These are phyloP conservation scores for Nineta flava DNA, from an alignment of 2,888 invertebrate genomes.

Conservation along the genomic window DNA sequence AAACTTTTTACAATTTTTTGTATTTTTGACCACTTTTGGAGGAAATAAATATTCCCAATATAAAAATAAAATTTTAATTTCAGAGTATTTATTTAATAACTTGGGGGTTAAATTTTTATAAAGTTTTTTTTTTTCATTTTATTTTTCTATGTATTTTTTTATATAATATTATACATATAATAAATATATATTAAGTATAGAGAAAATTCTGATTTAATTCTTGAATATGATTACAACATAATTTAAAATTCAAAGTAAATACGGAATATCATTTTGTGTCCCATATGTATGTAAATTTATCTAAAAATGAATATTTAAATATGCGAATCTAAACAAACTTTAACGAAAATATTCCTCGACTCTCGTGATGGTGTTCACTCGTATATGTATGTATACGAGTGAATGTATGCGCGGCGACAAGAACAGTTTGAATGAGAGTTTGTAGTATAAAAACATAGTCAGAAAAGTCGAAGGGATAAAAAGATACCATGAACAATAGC, in stretches of 20 bases:
- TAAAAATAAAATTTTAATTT: too few relatives aligned
- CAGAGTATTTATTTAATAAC: too few relatives aligned
- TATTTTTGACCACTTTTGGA: too few relatives aligned
- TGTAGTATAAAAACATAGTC: slow-evolving; percentile 24
- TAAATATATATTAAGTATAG: neutral
- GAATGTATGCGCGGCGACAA: slow-evolving; percentile 6
- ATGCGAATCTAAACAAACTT: slow-evolving; percentile 29
- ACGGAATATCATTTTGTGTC: slow-evolving; percentile 28
- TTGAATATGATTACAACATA: slow-evolving; percentile 30
- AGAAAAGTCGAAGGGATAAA: slow-evolving; percentile 19
- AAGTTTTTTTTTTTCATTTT: neutral
- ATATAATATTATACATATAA: neutral
- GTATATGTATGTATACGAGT: too few relatives aligned
- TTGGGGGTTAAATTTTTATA: neutral
- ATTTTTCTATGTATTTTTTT: neutral
- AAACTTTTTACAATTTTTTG: too few relatives aligned
- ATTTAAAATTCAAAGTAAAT: slow-evolving; percentile 32
- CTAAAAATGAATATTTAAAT: slow-evolving; percentile 31
- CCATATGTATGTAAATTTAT: slow-evolving; percentile 31
- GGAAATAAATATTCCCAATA: too few relatives aligned
- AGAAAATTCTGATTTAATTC: slow-evolving; percentile 27
- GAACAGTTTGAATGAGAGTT: slow-evolving; percentile 21
- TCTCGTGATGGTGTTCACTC: too few relatives aligned
- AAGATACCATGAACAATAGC: slow-evolving; percentile 9
- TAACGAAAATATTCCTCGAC: slow-evolving; percentile 10